Base-by-base conservation (phyloP, 2,797 vertebrate species). In the Austrolebias charrua region DNA sequence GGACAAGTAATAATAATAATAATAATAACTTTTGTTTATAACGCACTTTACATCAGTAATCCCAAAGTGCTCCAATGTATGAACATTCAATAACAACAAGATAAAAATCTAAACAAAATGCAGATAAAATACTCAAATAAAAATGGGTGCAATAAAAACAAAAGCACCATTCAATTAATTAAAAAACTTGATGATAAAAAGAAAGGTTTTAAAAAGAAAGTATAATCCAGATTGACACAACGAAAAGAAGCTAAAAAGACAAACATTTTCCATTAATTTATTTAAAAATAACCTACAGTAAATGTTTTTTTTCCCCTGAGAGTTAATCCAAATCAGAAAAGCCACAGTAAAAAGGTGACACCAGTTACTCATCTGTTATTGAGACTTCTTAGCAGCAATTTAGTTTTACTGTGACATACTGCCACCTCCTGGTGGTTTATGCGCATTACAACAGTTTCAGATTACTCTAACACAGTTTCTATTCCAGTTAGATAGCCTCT, bases 361-460 rank as follows among this genome's bases (percentile, higher is more conserved):
- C 13, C 62, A 69, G 3, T 38, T 15, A 56, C 11, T 69, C 11
- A 55, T 18, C 38, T 47, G 12, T 20, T 15, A 53, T 28, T 14
- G 20, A 64, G 28, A 31, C 4, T 57, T n/a, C n/a, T 43, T 31
- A 24, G 15, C 24, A 12, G 55, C 40, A 15, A 4, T 0, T 0
- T 16, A 53, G 4, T 55, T 18, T 31, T 38, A 51, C 2, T 28
- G 66, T 69, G 14, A 60, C 33, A 72, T 69, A 44, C 49, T 61
- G 85, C 87, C 85, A 80, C 55, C 92, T 82, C 54, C 75, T 90
- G 90, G 86, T 63, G 18, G 4, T 10, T 56, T 1, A 8, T 31
- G 12, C 31, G 20, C 49, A 74, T n/a, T 42, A 56, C 70, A 75
- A 55, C 14, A 51, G n/a, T 35, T 33, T 35, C 5, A 28, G 9